These are phyloP conservation scores for Perognathus longimembris DNA, from an alignment of 2,113 vertebrate genomes.

Conservation along the genomic window DNA sequence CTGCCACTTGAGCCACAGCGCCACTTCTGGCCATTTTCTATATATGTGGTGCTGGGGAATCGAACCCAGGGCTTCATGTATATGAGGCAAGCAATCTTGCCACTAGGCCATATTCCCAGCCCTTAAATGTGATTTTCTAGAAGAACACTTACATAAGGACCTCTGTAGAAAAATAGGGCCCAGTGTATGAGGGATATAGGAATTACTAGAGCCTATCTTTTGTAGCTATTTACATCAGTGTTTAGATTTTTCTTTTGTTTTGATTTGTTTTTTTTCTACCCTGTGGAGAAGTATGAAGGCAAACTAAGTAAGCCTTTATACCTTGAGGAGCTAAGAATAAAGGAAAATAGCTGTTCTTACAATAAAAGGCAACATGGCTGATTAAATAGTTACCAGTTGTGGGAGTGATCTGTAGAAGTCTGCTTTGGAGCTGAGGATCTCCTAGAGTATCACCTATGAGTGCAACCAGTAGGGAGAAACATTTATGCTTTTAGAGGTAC, in stretches of 20 bases:
- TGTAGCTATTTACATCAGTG: not conserved
- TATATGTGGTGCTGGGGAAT: too few species aligned
- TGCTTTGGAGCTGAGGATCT: not conserved
- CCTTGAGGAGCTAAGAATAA: not conserved
- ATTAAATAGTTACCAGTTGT: not conserved
- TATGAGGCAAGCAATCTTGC: too few species aligned
- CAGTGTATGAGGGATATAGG: not conserved
- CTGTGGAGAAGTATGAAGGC: not conserved
- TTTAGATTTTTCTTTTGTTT: too few species aligned
- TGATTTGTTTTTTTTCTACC: not conserved
- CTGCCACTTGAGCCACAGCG: too few species aligned
- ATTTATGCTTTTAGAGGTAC: not conserved
- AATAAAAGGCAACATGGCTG: not conserved
- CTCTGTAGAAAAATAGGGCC: not conserved
- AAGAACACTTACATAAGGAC: not conserved
- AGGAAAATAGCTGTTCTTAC: not conserved
- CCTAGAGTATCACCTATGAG: too few species aligned
- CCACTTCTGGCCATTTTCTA: too few species aligned
- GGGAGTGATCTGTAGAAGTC: not conserved
- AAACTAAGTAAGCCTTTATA: not conserved
- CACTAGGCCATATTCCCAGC: too few species aligned
- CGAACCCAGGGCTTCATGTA: too few species aligned
- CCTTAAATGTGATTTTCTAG: conserved; percentile 41
- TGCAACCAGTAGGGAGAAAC: not conserved
- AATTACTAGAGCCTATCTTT: not conserved